Conservation (phyloP, 2,113 vertebrate genomes). For the Etia nguti region DNA sequence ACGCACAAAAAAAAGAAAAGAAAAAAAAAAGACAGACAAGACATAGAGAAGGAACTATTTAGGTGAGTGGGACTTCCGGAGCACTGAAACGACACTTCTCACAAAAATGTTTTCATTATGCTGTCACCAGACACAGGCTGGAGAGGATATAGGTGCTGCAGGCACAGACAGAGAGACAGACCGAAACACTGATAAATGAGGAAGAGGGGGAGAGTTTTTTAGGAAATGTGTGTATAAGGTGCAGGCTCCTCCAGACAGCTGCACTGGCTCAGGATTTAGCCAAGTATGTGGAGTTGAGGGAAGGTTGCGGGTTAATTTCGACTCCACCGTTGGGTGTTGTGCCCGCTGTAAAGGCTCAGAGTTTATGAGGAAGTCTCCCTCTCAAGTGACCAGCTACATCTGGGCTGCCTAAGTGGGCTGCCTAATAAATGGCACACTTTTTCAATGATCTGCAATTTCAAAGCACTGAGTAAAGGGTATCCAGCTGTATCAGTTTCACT, state of each 20-base stretch:
- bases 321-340: slow-evolving; percentile 33
- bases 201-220: slow-evolving; percentile 11
- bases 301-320: slow-evolving; percentile 20
- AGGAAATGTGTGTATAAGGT: slow-evolving; percentile 26
- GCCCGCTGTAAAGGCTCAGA: slow-evolving; percentile 26
- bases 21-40: slow-evolving; percentile 31
- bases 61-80: slow-evolving; percentile 56
- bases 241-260: slow-evolving; percentile 41
- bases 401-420: slow-evolving; percentile 56
- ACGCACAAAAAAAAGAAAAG: background rate
- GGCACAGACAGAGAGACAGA: slow-evolving; percentile 24
- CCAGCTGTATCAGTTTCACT: slow-evolving; percentile 47
- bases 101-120: slow-evolving; percentile 63
- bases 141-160: slow-evolving; percentile 55
- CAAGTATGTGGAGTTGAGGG: slow-evolving; percentile 16
- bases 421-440: slow-evolving; percentile 63
- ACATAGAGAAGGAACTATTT: slow-evolving; percentile 52
- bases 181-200: slow-evolving; percentile 35
- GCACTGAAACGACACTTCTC: slow-evolving; percentile 48
- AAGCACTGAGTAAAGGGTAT: slow-evolving; percentile 32
- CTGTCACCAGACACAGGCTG: slow-evolving; percentile 59
- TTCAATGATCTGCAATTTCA: slow-evolving; percentile 53
- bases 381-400: slow-evolving; percentile 67
- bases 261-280: slow-evolving; percentile 30
- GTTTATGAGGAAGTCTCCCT: slow-evolving; percentile 62